Base-by-base conservation (phyloP, 2,797 vertebrate species). In the Leucoraja ocellata region DNA sequence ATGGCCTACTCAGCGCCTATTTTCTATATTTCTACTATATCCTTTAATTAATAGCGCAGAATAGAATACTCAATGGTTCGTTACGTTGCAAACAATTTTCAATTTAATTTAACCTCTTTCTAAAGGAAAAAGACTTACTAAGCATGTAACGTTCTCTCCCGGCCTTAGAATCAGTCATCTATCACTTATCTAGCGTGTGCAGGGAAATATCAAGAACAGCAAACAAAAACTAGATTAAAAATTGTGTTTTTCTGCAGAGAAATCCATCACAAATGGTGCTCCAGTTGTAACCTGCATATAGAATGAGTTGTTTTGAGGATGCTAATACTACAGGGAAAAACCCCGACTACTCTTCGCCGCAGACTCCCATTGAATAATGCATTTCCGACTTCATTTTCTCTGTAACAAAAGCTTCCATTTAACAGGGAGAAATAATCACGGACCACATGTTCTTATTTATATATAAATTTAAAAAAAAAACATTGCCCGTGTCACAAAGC, bases 311-410 rank as follows among this genome's bases (percentile, higher is more conserved):
- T 76, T 74, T 54, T 76, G 90, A 92, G 39, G 71, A 16, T 13
- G 28, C 39, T 54, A 76, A 92, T 76, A 46, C 39, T 28, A 92
- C 68, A 92, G 90, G 90, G 90, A 76, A 76, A 91, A 46, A 28
- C 58, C 71, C 39, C 46, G 76, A 74, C 68, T 71, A 76, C 71
- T 92, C 88, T 71, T 39, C 36, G 65, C 63, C 46, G 88, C 65
- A 71, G 86, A 73, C 63, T 54, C 71, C 39, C 68, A 91, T 74
- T 91, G 90, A 91, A 92, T 92, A 92, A 76, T 92, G 71, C 46
- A 92, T 76, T 96, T 96, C 95, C 95, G 96, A 96, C 96, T 95
- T 96, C 79, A 96, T 96, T 96, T 95, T 95, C 94, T 95, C 95
- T 95, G 95, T 96, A 96, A 96, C 95, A 96, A 93, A 93, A 94